Conservation (phyloP, 2,113 vertebrate species). For the Benitochromis conjunctus region DNA sequence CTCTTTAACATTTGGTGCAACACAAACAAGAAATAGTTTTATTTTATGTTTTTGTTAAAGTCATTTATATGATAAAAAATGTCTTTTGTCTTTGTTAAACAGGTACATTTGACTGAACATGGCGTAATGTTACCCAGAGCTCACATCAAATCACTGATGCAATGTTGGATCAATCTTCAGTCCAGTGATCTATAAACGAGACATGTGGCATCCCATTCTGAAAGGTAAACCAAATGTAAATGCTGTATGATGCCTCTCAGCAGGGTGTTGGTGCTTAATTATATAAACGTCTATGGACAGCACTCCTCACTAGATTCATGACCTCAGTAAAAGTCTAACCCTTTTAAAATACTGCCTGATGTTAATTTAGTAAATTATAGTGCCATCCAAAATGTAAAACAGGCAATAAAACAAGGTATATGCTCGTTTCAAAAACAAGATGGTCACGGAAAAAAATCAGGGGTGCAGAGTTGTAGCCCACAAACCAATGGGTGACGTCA, state of each 20-base stretch:
- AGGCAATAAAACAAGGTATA: not conserved
- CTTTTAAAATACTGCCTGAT: not conserved
- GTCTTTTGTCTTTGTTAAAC: not conserved
- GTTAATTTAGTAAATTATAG: not conserved
- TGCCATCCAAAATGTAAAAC: not conserved
- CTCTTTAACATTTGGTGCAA: not conserved
- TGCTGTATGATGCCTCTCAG: fast-evolving
- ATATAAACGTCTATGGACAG: not conserved
- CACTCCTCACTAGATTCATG: not conserved
- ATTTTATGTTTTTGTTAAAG: fast-evolving
- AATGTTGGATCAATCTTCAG: not conserved
- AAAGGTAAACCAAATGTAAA: not conserved
- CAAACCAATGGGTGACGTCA: not conserved
- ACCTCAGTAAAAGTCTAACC: not conserved
- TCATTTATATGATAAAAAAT: not conserved
- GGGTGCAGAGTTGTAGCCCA: not conserved
- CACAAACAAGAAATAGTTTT: not conserved
- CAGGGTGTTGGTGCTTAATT: not conserved
- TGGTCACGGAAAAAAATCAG: not conserved
- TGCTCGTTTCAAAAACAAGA: not conserved
- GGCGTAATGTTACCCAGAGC: fast-evolving
- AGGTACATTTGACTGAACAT: not conserved
- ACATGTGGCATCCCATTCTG: not conserved
- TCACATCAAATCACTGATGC: not conserved
- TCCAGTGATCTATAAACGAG: not conserved